Evolutionary conservation across 1,140 invertebrate species (phyloP).

Genomic region (Drosophila azteca): DNA sequence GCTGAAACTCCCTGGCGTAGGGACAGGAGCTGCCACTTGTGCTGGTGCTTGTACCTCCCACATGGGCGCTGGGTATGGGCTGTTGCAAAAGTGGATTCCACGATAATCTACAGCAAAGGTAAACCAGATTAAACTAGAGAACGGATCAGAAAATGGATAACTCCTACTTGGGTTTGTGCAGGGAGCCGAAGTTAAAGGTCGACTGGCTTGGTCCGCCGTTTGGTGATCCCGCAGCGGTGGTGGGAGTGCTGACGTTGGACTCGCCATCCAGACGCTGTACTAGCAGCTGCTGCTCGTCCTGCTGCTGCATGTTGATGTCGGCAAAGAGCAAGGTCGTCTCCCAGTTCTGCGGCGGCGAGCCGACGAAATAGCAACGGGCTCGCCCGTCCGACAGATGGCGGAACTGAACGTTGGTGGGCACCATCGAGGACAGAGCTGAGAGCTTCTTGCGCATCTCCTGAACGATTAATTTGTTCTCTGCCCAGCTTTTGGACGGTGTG

Average conservation of each 20-base stretch:
- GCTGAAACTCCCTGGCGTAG: constrained; percentile 92
- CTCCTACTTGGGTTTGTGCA: constrained; percentile 47
- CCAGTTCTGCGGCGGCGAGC: constrained; percentile 92
- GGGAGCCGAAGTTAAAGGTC: constrained; percentile 50
- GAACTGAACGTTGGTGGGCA: constrained; percentile 92
- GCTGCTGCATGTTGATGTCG: constrained; percentile 87
- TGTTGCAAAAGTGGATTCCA: constrained; percentile 90
- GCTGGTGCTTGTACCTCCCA: constrained; percentile 16
- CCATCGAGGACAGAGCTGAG: constrained; percentile 89
- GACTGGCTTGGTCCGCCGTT: constrained; percentile 28
- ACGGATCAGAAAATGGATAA: too few species aligned
- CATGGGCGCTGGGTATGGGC: constrained; percentile 87
- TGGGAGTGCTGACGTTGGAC: constrained; percentile 30
- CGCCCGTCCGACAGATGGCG: constrained; percentile 90
- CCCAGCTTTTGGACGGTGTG: constrained; percentile 87
- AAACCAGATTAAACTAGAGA: neutral
- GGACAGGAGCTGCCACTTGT: constrained; percentile 79
- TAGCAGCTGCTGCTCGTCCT: constrained; percentile 55
- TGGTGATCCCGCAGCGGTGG: constrained; percentile 45
- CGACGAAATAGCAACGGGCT: constrained; percentile 94
- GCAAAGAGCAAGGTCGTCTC: constrained; percentile 94
- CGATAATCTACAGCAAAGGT: constrained; percentile 83
- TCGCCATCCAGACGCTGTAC: constrained; percentile 43
- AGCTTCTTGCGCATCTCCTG: constrained; percentile 92
- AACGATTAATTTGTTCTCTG: constrained; percentile 91